Percentiles rank a stretch among this genome's conserved stretches.
Evolutionary conservation across 2,113 vertebrate genomes (phyloP).

Genomic region (Petaurus breviceps): DNA sequence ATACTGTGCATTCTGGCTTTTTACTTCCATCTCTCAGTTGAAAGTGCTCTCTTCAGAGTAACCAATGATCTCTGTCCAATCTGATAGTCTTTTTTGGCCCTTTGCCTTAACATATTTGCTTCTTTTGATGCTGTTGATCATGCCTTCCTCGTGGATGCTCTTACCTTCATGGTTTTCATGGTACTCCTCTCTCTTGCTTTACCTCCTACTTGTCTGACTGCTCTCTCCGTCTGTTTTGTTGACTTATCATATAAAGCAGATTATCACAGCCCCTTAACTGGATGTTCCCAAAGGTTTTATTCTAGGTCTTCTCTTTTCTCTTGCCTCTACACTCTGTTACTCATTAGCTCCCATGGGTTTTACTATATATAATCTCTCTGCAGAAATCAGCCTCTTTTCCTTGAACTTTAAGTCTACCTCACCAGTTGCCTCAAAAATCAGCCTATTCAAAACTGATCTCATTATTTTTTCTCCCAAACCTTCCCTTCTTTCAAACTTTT

Average conservation of each 20-base stretch:
- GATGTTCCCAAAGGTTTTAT: background rate
- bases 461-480: background rate
- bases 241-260: background rate
- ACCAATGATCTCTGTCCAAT: too few relatives aligned
- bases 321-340: too few relatives aligned
- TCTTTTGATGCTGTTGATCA: too few relatives aligned
- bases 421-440: background rate
- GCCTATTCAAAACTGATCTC: background rate
- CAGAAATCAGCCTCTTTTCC: background rate
- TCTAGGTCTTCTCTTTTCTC: too few relatives aligned
- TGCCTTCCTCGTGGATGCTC: background rate
- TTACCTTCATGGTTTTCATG: background rate
- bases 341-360: too few relatives aligned
- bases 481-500: background rate
- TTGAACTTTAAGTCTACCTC: background rate
- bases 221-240: background rate
- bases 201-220: background rate
- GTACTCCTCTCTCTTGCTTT: background rate
- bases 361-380: background rate
- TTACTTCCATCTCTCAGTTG: too few relatives aligned
- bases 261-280: background rate
- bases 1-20: too few relatives aligned
- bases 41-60: too few relatives aligned
- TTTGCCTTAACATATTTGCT: too few relatives aligned
- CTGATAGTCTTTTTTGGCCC: too few relatives aligned